Percentiles rank a stretch among this genome's conserved stretches.
Evolutionary conservation across 2,113 vertebrate species (phyloP).

Genomic region (Syrmaticus mikado): DNA sequence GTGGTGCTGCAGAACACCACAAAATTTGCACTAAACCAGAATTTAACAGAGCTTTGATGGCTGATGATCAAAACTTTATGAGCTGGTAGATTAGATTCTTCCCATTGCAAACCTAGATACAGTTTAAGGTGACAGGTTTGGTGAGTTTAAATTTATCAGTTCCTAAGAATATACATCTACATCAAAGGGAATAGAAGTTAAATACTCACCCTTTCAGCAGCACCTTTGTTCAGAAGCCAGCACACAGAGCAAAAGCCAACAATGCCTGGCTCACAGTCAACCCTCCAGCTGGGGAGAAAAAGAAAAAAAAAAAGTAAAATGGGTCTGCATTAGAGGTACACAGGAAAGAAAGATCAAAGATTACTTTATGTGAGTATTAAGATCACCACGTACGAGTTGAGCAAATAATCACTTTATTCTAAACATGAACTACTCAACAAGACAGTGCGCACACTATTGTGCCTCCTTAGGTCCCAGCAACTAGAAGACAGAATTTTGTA

Average conservation of each 20-base stretch:
- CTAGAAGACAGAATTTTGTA: neutral
- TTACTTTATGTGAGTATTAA: neutral
- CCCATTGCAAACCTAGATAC: neutral
- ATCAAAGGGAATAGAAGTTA: constrained; percentile 38
- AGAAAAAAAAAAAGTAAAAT: neutral
- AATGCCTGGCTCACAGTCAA: neutral
- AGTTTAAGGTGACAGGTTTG: neutral
- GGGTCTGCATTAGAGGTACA: neutral
- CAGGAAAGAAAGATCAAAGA: constrained; percentile 28
- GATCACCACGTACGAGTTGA: neutral
- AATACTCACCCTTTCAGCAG: constrained; percentile 44
- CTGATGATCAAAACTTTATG: neutral
- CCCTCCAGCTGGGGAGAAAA: neutral
- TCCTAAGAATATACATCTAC: constrained; percentile 28
- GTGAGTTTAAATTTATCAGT: constrained; percentile 18
- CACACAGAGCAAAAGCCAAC: neutral
- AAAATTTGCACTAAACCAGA: neutral
- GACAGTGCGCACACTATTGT: neutral
- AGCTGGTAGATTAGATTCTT: constrained; percentile 28
- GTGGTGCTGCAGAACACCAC: neutral
- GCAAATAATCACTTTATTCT: neutral
- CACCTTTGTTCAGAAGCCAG: constrained; percentile 57
- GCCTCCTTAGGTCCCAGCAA: neutral
- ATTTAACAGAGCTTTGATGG: neutral
- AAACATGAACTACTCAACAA: neutral